Conservation (phyloP, 2,888 invertebrate species). For the Parapristionchus giblindavisi region DNA sequence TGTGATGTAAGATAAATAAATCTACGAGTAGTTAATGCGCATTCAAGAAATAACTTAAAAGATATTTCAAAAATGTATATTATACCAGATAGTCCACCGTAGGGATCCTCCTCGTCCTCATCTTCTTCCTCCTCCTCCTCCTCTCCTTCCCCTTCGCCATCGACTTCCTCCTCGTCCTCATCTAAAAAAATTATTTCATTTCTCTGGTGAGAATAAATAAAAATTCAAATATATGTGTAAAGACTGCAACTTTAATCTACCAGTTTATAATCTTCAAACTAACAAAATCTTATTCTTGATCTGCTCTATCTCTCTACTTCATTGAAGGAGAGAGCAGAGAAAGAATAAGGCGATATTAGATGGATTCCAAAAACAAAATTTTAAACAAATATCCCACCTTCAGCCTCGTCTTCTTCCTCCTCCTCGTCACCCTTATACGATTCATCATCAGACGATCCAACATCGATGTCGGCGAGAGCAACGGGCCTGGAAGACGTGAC, state of each 20-base stretch:
- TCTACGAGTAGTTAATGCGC: too few species aligned
- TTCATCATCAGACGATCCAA: slow-evolving; percentile 39
- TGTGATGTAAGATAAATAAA: too few species aligned
- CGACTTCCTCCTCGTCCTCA: slow-evolving; percentile 53
- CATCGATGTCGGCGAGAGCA: slow-evolving; percentile 7
- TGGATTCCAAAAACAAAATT: background rate
- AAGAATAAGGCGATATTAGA: background rate
- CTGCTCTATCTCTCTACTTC: background rate
- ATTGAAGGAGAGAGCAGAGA: too few species aligned
- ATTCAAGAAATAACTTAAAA: too few species aligned
- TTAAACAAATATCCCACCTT: slow-evolving; percentile 37
- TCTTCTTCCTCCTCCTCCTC: slow-evolving; percentile 43
- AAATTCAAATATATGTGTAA: background rate
- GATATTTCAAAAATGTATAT: background rate
- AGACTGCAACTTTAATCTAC: background rate
- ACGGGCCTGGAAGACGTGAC: background rate
- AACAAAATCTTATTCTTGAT: background rate
- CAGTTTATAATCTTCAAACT: background rate
- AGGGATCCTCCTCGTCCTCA: slow-evolving; percentile 32
- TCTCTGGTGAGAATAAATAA: background rate
- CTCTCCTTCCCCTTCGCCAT: slow-evolving; percentile 44
- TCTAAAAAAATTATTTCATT: slow-evolving; percentile 7
- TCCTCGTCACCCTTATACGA: slow-evolving; percentile 54
- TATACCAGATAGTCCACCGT: slow-evolving; percentile 33
- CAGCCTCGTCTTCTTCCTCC: slow-evolving; percentile 46